These are phyloP conservation scores for Sebastolobus alascanus DNA, from an alignment of 2,797 vertebrate genomes.

Conservation along the genomic window DNA sequence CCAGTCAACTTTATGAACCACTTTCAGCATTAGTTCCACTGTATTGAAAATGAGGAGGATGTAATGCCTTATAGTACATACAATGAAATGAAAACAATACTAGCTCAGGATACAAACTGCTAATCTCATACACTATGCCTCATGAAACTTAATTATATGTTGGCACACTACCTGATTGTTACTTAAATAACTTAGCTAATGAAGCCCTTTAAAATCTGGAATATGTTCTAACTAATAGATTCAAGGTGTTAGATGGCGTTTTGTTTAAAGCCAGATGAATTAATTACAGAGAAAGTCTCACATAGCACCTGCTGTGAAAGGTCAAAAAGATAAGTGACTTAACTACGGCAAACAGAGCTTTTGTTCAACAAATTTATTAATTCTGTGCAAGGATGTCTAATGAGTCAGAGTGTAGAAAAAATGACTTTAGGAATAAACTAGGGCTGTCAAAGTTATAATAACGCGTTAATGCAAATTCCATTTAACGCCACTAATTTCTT, in stretches of 20 bases:
- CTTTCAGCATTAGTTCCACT: slow-evolving; percentile 33
- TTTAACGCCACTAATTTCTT: too few species aligned
- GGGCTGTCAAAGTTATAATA: too few species aligned
- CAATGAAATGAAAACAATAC: slow-evolving; percentile 42
- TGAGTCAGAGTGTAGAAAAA: slow-evolving; percentile 20
- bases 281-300: slow-evolving; percentile 50
- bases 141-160: slow-evolving; percentile 61
- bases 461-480: too few species aligned
- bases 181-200: slow-evolving; percentile 32
- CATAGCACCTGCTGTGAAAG: slow-evolving; percentile 60
- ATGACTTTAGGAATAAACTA: background rate
- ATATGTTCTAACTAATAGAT: slow-evolving; percentile 53
- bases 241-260: slow-evolving; percentile 58
- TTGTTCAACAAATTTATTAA: slow-evolving; percentile 46
- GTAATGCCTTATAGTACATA: slow-evolving; percentile 10
- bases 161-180: slow-evolving; percentile 53
- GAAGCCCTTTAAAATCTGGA: slow-evolving; percentile 40
- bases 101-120: slow-evolving; percentile 15
- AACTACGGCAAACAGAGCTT: slow-evolving; percentile 44
- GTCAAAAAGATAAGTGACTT: slow-evolving; percentile 65
- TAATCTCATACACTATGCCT: slow-evolving; percentile 42
- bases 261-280: slow-evolving; percentile 57
- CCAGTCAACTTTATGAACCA: slow-evolving; percentile 34
- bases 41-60: slow-evolving; percentile 18
- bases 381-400: slow-evolving; percentile 25